Conservation (phyloP, 2,797 vertebrate species). For the Loris lydekkerianus region DNA sequence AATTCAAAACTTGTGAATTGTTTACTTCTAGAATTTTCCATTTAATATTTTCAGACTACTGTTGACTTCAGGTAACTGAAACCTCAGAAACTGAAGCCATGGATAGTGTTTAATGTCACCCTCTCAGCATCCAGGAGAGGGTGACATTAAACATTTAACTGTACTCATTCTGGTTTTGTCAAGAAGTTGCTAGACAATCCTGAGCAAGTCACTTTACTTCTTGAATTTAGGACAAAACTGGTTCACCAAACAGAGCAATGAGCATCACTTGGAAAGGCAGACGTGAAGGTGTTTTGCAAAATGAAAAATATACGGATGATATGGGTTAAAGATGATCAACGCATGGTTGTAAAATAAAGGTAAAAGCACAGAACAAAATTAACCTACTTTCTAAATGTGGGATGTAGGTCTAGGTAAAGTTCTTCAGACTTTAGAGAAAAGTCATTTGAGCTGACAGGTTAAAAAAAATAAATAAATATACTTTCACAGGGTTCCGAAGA, state of each 20-base stretch:
- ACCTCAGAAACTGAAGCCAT: neutral
- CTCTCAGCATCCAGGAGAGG: too few species aligned
- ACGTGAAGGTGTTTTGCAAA: slow-evolving; percentile 34
- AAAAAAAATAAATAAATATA: slow-evolving; percentile 45
- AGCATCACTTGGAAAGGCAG: slow-evolving; percentile 2
- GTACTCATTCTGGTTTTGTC: slow-evolving; percentile 65
- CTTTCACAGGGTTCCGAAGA: slow-evolving; percentile 53
- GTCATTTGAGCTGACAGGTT: slow-evolving; percentile 29
- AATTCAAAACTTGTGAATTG: neutral
- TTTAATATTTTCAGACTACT: neutral
- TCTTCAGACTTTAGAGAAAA: slow-evolving; percentile 36
- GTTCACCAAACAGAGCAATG: slow-evolving; percentile 37
- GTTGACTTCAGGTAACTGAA: neutral
- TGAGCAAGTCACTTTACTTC: slow-evolving; percentile 57
- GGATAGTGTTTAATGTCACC: neutral
- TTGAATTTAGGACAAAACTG: slow-evolving; percentile 50
- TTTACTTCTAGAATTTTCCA: neutral
- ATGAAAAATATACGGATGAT: neutral
- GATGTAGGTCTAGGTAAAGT: slow-evolving; percentile 32
- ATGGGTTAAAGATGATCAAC: slow-evolving; percentile 27
- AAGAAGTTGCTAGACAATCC: neutral
- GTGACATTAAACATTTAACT: neutral
- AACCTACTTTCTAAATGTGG: neutral
- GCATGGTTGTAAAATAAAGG: slow-evolving; percentile 35
- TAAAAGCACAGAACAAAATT: slow-evolving; percentile 56